Base-by-base conservation (phyloP, 2,113 vertebrate genomes). In the Larimichthys polyactis region DNA sequence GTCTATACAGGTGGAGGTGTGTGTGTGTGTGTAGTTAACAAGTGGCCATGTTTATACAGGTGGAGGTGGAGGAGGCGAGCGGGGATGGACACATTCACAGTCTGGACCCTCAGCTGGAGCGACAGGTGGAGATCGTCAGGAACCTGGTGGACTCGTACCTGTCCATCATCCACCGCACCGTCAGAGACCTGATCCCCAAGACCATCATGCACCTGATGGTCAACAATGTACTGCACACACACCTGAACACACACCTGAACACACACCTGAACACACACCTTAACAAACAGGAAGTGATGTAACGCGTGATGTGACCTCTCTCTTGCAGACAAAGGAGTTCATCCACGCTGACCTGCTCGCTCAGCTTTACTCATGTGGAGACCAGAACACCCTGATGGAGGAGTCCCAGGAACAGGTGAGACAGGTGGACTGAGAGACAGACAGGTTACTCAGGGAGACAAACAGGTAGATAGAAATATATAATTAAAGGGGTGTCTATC, bases 161-260 rank as follows among this genome's bases (percentile, higher is more conserved):
- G 96, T 94, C 95, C 71, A 99, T 99, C 29, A 97, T 99, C 94
- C 98, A 98, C 95, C 97, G 98, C 89, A 99, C 98, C 0, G 95
- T 99, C 87, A 94, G 97, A 27, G 97, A 99, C 93, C 96, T 99
- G 85, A 98, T 99, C 96, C 98, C 97, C 69, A 99, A 99, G 95
- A 98, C 98, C 75, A 96, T 99, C 90, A 99, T 99, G 98, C 97
- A 99, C 82, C 97, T 99, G 84, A 99, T 99, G 97, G 98, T 99
- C 85, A 98, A 97, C 94, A 99, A 97, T 4, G 97, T 99, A 94
- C 52, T 95, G 3, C 55, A 49, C 49, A 60, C 15, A 52, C 9
- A n/a, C 5, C 32, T 36, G 29, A 32, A 51, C 72, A 57, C 15
- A 51, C 27, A 66, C 24, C 29, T 16, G 29, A 32, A 51, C 72